Evolutionary conservation across 2,113 vertebrate species (phyloP), one percentile per base, ranked within the genome.

Genomic region (Anhinga anhinga): DNA sequence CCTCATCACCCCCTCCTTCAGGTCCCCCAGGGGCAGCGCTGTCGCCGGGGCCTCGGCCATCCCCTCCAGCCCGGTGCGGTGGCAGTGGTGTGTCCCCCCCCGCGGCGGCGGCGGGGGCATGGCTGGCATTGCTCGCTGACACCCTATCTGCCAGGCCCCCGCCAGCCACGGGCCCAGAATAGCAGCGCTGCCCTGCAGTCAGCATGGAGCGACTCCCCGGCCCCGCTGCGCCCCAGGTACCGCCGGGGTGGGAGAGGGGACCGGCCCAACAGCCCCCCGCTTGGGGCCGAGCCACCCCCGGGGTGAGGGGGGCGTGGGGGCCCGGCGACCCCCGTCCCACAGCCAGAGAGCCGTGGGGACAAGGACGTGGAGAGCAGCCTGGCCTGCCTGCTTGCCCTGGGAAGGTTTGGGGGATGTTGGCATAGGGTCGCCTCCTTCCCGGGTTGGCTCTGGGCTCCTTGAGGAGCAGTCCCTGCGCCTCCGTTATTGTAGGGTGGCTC

Each of bases 111-210:
- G 62, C 20, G 50, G 80, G 93, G 94, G 88, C 95, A 92, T 19
- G 93, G 86, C 95, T 96, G 95, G 88, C 82, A 93, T 83, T 77
- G 94, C 93, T 94, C 45, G 8, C 89, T 94, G 97, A 95, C 95
- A 96, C 91, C 65, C 87, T 95, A 95, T 96, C 95, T 91, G 85
- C 88, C 63, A 74, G 92, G 96, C 23, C 95, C 79, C 45, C 16
- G 61, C 92, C 76, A 90, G 95, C 72, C 69, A 47, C 82, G 7
- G 92, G 82, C 96, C 95, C 96, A 97, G 96, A 96, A 97, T 97
- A 97, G 96, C 96, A 82, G 96, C 70, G 53, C 92, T 82, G 95
- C 84, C 62, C 66, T 5, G 44, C 92, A 93, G 88, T 52, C 85
- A 53, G 96, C 97, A 97, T 96, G 97, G 95, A 97, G 93, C 70